Evolutionary conservation across 1,140 invertebrate species (phyloP), one percentile per base, ranked within the genome.

Genomic region (Asbolus verrucosus): DNA sequence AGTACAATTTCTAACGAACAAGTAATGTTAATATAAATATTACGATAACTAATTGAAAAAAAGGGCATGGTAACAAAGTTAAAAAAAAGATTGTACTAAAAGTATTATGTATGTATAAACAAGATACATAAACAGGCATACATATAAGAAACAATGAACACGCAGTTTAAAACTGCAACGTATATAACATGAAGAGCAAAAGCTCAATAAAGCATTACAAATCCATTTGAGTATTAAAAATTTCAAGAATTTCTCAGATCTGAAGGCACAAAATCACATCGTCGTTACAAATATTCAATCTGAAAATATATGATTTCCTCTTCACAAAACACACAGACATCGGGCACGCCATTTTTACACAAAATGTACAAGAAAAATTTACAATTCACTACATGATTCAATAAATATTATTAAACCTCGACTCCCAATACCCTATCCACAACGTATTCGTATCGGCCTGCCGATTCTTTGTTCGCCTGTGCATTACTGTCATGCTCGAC

Each of bases 341-440:
- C 8, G 24, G 24, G 9, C 46, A 27, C 46, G 46, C 46, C 60
- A 14, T 62, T 38, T 62, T 38, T 41, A 62, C 60, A 62, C 36
- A 59, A 11, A 60, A 60, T 38, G 36, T 62, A 62, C 39, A 65
- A 41, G 11, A 36, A 36, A 36, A 36, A 65, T 65, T 38, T 41
- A 65, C 63, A 65, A 39, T 41, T 65, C 27, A 31, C 63, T 46
- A 43, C 39, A 18, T 14, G 39, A 54, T 46, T 62, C 16, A 67
- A 70, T 65, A 73, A 69, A 66, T 69, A 70, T 50, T 27, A 33
- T 83, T 81, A 90, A 60, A 90, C 89, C 80, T 90, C 89, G 60
- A 90, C 89, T 50, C 89, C 89, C 66, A 90, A 84, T 50, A 85
- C 87, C 68, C 88, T 81, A 77, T 90, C 89, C 46, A 90, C 87